Evolutionary conservation across 2,888 invertebrate genomes (phyloP).

Genomic region (Plagiodera versicolora): DNA sequence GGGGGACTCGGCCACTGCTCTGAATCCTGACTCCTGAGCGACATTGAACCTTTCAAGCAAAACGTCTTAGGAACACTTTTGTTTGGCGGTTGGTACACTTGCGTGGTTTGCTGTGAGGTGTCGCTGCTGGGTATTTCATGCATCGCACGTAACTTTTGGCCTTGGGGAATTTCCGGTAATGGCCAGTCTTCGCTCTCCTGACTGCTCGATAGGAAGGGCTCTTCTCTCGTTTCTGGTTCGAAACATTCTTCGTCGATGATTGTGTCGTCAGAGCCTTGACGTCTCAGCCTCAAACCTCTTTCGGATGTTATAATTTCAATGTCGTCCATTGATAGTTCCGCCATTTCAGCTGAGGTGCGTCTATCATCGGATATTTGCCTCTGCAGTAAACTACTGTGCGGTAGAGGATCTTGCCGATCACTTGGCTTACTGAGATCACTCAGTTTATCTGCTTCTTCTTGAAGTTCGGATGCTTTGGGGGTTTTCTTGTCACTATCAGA

Average conservation of each 20-base stretch:
- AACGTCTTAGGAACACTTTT: slow-evolving; percentile 52
- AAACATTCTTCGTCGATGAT: slow-evolving; percentile 55
- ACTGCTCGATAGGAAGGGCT: slow-evolving; percentile 57
- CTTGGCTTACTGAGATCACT: slow-evolving; percentile 39
- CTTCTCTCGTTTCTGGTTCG: slow-evolving; percentile 42
- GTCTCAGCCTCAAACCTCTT: slow-evolving; percentile 49
- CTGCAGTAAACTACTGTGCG: slow-evolving; percentile 50
- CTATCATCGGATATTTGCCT: slow-evolving; percentile 76
- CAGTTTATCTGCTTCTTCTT: slow-evolving; percentile 31
- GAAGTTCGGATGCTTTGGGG: slow-evolving; percentile 39
- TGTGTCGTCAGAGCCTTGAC: slow-evolving; percentile 55
- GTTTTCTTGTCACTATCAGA: slow-evolving; percentile 54
- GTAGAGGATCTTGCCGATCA: slow-evolving; percentile 43
- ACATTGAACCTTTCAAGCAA: slow-evolving; percentile 49
- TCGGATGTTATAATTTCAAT: slow-evolving; percentile 56
- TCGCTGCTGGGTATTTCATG: slow-evolving; percentile 54
- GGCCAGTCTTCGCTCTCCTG: slow-evolving; percentile 80
- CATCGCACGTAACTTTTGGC: slow-evolving; percentile 49
- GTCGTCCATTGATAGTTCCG: slow-evolving; percentile 77
- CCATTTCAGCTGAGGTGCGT: slow-evolving; percentile 82
- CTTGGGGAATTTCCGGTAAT: slow-evolving; percentile 67
- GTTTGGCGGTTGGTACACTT: slow-evolving; percentile 51
- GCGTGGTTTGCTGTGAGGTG: slow-evolving; percentile 53
- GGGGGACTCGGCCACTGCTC: slow-evolving; percentile 84
- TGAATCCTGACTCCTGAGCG: slow-evolving; percentile 62